A percentile compares a stretch with the other conserved stretches of the same genome.
Evolutionary conservation across 1,140 invertebrate genomes (phyloP).

Genomic region (Temnothorax nylanderi): DNA sequence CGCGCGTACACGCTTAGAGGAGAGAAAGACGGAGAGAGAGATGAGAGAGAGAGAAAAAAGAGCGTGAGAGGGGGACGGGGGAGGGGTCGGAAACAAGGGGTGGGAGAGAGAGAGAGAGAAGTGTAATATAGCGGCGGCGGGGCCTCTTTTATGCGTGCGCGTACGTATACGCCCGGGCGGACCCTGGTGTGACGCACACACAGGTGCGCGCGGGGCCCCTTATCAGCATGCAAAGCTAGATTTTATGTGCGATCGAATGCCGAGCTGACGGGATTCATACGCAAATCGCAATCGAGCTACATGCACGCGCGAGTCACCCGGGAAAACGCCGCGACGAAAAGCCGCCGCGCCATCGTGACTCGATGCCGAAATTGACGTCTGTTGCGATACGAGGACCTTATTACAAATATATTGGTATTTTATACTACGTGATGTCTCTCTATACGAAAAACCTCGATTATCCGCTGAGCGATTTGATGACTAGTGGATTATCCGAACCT

Average conservation of each 20-base stretch:
- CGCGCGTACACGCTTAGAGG: slow-evolving; percentile 72
- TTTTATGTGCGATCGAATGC: slow-evolving; percentile 82
- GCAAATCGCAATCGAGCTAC: slow-evolving; percentile 76
- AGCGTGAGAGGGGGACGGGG: background rate
- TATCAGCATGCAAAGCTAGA: slow-evolving; percentile 81
- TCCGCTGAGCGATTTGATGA: background rate
- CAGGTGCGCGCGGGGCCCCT: slow-evolving; percentile 66
- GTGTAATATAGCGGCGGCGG: slow-evolving; percentile 60
- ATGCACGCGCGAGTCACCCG: slow-evolving; percentile 46
- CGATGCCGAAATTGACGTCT: background rate
- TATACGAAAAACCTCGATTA: background rate
- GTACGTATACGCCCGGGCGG: slow-evolving; percentile 8
- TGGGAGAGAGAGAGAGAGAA: slow-evolving; percentile 43
- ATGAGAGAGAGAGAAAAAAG: background rate
- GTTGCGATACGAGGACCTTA: background rate
- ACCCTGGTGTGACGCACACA: slow-evolving; percentile 46
- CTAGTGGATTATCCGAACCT: background rate
- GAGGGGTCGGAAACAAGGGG: slow-evolving; percentile 1
- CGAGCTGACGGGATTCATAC: slow-evolving; percentile 76
- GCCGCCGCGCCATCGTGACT: background rate
- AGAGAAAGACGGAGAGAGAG: slow-evolving; percentile 6
- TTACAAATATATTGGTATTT: background rate
- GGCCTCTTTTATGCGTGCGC: slow-evolving; percentile 54
- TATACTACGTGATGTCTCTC: too few species aligned
- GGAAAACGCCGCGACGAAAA: slow-evolving; percentile 42